phyloP scores from a whole-genome alignment of 2,888 invertebrate genomes.

The Dasysyrphus albostriatus region DNA sequence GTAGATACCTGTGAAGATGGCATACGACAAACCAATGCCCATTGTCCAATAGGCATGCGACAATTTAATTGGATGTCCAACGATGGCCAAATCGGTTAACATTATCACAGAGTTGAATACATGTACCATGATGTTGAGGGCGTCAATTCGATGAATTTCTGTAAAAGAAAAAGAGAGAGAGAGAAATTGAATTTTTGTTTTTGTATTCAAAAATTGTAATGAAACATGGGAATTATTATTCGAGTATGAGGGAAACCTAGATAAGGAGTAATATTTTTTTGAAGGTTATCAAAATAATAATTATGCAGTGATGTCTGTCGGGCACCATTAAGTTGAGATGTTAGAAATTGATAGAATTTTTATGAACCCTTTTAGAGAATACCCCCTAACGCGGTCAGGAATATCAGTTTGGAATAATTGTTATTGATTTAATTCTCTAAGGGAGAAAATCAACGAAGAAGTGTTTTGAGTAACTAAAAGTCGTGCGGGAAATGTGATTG shows the following conservation, averaged over 20 bases:
- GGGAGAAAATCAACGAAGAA: too few relatives aligned
- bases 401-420: too few relatives aligned
- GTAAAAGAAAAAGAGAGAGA: conserved; percentile 40
- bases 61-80: conserved; percentile 88
- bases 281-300: neutral
- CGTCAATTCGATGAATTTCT: conserved; percentile 83
- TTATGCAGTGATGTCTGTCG: neutral
- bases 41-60: conserved; percentile 86
- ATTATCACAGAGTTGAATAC: conserved; percentile 89
- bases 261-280: neutral
- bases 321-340: too few relatives aligned
- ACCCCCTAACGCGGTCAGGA: too few relatives aligned
- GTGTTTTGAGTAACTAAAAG: too few relatives aligned
- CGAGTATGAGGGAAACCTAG: too few relatives aligned
- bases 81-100: conserved; percentile 88
- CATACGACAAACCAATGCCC: conserved; percentile 87
- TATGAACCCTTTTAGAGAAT: too few relatives aligned
- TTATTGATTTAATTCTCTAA: too few relatives aligned
- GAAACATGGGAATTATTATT: neutral
- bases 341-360: too few relatives aligned
- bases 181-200: neutral
- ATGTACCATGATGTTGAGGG: conserved; percentile 84
- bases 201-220: neutral
- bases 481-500: too few relatives aligned
- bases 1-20: conserved; percentile 89